A percentile compares a stretch with the other conserved stretches of the same genome.
phyloP scores from a whole-genome alignment of 2,113 vertebrate genomes.

The Columba janthina region DNA sequence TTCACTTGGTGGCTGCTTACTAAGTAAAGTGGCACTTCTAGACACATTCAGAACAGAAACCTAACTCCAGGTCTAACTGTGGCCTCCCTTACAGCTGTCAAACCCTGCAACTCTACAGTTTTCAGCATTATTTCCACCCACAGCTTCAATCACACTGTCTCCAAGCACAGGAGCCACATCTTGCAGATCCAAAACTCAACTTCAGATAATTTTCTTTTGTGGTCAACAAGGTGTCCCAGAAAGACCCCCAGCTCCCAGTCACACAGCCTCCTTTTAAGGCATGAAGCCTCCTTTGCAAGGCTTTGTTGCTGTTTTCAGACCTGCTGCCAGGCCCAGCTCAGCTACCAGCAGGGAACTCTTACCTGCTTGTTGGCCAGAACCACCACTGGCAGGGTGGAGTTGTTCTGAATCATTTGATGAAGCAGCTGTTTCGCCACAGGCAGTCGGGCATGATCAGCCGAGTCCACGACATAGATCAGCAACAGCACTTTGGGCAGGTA shows the following conservation, averaged over 20 bases:
- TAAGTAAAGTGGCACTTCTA: not conserved
- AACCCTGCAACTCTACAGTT: not conserved
- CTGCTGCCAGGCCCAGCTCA: not conserved
- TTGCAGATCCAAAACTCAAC: not conserved
- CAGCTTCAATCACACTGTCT: not conserved
- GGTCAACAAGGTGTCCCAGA: not conserved
- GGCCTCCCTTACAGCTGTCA: not conserved
- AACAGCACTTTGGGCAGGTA: conserved; percentile 84
- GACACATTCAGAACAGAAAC: not conserved
- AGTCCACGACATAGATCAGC: conserved; percentile 92
- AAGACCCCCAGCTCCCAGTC: not conserved
- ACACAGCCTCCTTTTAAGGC: not conserved
- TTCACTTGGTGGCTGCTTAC: not conserved
- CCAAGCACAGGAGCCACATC: not conserved
- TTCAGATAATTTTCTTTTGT: not conserved
- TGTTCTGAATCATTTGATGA: conserved; percentile 79
- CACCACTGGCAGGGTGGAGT: conserved; percentile 85
- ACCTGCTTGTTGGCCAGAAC: conserved; percentile 97
- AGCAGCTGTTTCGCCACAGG: conserved; percentile 84
- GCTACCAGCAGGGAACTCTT: conserved; percentile 30
- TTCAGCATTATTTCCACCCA: not conserved
- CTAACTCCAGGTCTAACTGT: not conserved
- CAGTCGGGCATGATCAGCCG: conserved; percentile 80
- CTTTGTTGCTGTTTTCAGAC: not conserved
- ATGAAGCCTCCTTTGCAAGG: not conserved